Conservation (phyloP, 1,140 invertebrate genomes). For the Cheumatopsyche charites region DNA sequence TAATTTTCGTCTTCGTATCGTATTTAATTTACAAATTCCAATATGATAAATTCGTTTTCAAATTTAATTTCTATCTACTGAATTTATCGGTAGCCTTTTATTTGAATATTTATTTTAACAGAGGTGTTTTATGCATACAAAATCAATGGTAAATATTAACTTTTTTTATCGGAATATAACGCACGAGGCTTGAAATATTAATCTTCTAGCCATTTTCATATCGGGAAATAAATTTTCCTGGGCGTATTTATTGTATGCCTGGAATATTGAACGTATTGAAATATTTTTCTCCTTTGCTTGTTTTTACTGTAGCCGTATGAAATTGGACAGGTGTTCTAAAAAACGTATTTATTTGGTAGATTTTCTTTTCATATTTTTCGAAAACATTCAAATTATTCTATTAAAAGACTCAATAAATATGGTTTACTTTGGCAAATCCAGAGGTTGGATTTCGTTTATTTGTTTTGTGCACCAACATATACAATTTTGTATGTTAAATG, state of each 20-base stretch:
- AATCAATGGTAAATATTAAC: conserved; percentile 8
- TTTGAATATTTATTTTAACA: neutral
- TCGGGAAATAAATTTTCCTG: conserved; percentile 13
- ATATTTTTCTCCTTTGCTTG: neutral
- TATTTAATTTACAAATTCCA: neutral
- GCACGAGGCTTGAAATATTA: conserved; percentile 7
- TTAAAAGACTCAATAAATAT: no score
- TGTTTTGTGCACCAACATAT: no score
- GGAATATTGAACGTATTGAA: conserved; percentile 15
- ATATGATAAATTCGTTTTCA: neutral
- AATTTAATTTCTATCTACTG: neutral
- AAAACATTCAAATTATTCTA: neutral
- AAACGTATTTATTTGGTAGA: conserved; percentile 5
- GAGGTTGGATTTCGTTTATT: no score
- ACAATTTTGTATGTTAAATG: no score
- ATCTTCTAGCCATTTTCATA: conserved; percentile 15
- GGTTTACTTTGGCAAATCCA: no score
- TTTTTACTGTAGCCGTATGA: conserved; percentile 1
- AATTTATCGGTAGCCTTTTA: neutral
- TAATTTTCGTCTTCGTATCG: conserved; percentile 4
- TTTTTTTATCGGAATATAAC: neutral
- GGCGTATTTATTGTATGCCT: neutral
- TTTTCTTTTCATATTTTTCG: neutral
- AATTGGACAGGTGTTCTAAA: conserved; percentile 11
- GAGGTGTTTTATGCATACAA: neutral